Conservation (phyloP, 2,888 invertebrate genomes). For the Morpho achilles region DNA sequence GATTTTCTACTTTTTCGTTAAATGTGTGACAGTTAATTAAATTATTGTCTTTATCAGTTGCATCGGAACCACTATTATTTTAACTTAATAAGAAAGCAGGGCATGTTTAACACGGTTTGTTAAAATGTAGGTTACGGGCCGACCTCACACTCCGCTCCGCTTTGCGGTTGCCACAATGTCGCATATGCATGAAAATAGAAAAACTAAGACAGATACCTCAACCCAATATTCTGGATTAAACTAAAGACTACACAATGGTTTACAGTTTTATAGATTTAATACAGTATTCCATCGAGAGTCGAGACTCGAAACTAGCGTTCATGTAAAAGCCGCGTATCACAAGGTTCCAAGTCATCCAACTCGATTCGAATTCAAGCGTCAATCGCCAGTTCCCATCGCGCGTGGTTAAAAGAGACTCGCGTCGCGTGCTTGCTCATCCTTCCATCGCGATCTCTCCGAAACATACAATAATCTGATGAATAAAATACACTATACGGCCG, state of each 20-base stretch:
- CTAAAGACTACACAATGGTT: background rate
- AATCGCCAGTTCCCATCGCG: constrained; percentile 18
- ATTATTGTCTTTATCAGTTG: too few relatives aligned
- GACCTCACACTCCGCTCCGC: constrained; percentile 20
- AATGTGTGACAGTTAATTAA: too few relatives aligned
- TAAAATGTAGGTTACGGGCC: constrained; percentile 27
- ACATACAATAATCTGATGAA: constrained; percentile 14
- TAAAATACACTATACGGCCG: constrained; percentile 18
- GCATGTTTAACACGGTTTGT: constrained; percentile 20
- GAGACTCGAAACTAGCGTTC: constrained; percentile 3
- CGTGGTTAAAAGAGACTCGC: constrained; percentile 20
- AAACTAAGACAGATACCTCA: background rate
- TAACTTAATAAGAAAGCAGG: constrained; percentile 14
- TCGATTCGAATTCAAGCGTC: constrained; percentile 8
- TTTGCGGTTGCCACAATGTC: background rate
- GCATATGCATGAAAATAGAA: constrained; percentile 8
- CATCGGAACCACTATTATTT: too few relatives aligned
- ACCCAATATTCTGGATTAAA: background rate
- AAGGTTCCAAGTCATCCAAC: constrained; percentile 20
- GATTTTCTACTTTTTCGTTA: too few relatives aligned
- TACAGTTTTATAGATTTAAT: background rate
- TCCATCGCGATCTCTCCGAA: constrained; percentile 21
- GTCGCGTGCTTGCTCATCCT: constrained; percentile 18
- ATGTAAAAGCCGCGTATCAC: constrained; percentile 15
- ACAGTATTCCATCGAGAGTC: constrained; percentile 2